Evolutionary conservation across 2,888 invertebrate species (phyloP).

Genomic region (Thymelicus acteon): DNA sequence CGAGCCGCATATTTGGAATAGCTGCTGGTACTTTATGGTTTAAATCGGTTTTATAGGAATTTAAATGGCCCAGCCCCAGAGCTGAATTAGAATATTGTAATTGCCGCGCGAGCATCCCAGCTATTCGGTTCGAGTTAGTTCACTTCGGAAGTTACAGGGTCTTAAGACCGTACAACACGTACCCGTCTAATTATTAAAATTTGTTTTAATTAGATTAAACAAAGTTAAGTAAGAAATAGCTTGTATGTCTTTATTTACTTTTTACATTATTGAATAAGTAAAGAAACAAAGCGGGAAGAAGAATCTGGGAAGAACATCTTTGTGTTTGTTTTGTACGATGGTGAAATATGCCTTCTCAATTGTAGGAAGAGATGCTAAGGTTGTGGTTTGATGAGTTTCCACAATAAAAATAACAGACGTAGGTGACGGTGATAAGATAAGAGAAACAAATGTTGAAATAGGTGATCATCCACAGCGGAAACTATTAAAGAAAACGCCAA

Average conservation of each 20-base stretch:
- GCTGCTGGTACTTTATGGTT: constrained; percentile 75
- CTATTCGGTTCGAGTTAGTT: constrained; percentile 30
- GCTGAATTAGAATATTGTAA: constrained; percentile 61
- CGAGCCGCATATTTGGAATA: constrained; percentile 77
- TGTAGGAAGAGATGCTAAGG: too few species aligned
- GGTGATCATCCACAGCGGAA: constrained; percentile 53
- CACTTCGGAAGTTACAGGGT: constrained; percentile 24
- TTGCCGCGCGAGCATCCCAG: constrained; percentile 35
- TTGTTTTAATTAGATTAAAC: constrained; percentile 32
- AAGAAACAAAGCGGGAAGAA: too few species aligned
- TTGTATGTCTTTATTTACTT: neutral
- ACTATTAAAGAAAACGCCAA: constrained; percentile 55
- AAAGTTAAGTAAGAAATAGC: constrained; percentile 12
- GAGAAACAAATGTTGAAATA: constrained; percentile 45
- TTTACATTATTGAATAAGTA: too few species aligned
- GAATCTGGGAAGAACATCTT: too few species aligned
- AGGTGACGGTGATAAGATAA: constrained; percentile 21
- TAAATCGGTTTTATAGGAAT: constrained; percentile 73
- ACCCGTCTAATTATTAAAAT: constrained; percentile 32
- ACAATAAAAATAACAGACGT: neutral
- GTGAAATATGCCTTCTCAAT: too few species aligned
- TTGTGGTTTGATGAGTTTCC: too few species aligned
- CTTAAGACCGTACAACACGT: constrained; percentile 36
- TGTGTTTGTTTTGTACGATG: too few species aligned
- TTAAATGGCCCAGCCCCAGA: constrained; percentile 67